A percentile compares a stretch with the other conserved stretches of the same genome.
phyloP scores from a whole-genome alignment of 2,888 invertebrate genomes.

The Anthrax anthrax region DNA sequence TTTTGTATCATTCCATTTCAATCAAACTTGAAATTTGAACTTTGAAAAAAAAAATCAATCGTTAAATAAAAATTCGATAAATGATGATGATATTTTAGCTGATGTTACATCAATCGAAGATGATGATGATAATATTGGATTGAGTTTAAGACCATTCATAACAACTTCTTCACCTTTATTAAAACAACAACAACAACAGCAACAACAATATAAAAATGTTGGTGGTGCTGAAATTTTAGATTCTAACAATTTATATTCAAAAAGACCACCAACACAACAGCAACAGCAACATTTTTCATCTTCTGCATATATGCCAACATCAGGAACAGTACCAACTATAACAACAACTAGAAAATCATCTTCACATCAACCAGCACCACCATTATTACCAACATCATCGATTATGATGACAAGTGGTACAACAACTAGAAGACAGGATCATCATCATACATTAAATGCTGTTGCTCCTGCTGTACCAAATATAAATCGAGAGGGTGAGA shows the following conservation, averaged over 20 bases:
- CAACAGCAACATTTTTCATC: background rate
- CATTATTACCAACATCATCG: background rate
- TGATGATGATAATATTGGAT: background rate
- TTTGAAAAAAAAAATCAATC: too few species aligned
- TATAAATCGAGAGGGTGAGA: background rate
- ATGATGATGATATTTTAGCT: background rate
- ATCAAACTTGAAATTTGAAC: too few species aligned
- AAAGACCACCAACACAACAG: background rate
- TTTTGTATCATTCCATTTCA: too few species aligned
- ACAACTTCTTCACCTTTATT: background rate
- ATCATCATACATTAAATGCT: background rate
- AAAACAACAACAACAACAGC: too few species aligned
- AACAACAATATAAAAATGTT: background rate
- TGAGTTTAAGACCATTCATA: background rate
- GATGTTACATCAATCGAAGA: background rate
- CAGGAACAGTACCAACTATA: too few species aligned
- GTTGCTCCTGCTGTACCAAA: background rate
- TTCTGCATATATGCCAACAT: background rate
- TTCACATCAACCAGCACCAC: too few species aligned
- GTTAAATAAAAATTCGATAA: too few species aligned
- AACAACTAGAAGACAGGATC: too few species aligned
- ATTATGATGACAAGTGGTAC: background rate
- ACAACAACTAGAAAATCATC: background rate
- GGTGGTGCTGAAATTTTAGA: background rate
- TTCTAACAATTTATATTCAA: background rate